A percentile compares a stretch with the other conserved stretches of the same genome.
Conservation (phyloP, 2,888 invertebrate genomes). For the Poecilobothrus nobilitatus region DNA sequence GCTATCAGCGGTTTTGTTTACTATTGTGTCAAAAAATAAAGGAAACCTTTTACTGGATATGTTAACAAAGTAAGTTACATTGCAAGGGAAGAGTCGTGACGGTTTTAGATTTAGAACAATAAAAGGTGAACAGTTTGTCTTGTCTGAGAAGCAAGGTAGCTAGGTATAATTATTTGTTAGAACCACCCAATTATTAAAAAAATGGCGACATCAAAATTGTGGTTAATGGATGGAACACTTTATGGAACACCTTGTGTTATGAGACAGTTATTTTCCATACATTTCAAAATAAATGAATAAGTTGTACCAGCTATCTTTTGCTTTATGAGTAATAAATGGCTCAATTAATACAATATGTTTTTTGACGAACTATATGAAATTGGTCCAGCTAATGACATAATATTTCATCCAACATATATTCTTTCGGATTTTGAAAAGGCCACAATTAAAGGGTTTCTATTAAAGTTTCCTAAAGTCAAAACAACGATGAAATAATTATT, state of each 20-base stretch:
- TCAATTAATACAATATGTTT: background rate
- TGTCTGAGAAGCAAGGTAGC: background rate
- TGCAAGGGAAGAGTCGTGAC: too few species aligned
- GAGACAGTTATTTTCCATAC: background rate
- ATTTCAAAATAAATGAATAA: background rate
- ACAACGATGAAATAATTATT: too few species aligned
- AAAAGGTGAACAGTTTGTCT: background rate
- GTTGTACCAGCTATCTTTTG: background rate
- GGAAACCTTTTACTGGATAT: too few species aligned
- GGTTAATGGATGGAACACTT: conserved; percentile 7
- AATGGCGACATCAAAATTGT: background rate
- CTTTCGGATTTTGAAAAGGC: conserved; percentile 8
- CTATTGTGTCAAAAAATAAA: too few species aligned
- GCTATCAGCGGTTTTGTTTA: too few species aligned
- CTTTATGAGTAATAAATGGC: background rate
- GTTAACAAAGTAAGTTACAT: too few species aligned
- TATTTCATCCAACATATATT: background rate
- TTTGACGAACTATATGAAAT: background rate
- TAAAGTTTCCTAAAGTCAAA: too few species aligned
- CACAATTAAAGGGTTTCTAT: too few species aligned
- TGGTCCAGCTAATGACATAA: background rate
- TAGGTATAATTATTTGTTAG: background rate
- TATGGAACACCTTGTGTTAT: background rate
- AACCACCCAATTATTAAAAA: background rate
- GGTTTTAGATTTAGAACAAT: background rate